Base-by-base conservation (phyloP, 1,140 invertebrate species). In the Tetramorium parvispinum region DNA sequence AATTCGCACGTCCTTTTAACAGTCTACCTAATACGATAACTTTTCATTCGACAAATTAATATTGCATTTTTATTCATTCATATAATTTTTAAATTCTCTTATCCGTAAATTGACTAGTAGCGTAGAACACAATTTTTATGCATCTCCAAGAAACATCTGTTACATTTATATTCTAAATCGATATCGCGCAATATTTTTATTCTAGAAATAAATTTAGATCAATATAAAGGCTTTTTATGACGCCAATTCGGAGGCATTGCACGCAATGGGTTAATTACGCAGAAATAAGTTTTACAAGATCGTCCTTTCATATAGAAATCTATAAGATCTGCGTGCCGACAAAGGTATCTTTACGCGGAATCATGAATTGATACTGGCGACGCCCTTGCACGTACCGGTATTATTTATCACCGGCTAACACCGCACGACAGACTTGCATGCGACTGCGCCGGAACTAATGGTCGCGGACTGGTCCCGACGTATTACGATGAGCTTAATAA, bases 401-500 rank as follows among this genome's bases (percentile, higher is more conserved):
- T 78, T 83, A 81, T 79, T 87, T 89, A 89, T 90, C 55, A 51
- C 27, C 32, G 37, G 16, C n/a, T n/a, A 75, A 68, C 81, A n/a
- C 85, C 82, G 68, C 76, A 78, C 85, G 61, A 32, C 63, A 86
- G n/a, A 21, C 46, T 51, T 51, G 89, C 88, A 89, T 87, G 91
- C 85, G 86, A 86, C 65, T 49, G 68, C 81, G 89, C 83, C 86
- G 88, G 71, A 91, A 92, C 89, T 92, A 92, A 93, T 68, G 65
- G 65, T 93, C 88, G 90, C 82, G 88, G 86, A 87, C 73, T 85
- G 82, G 75, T 88, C 86, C 83, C 87, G 70, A 90, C 88, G 68
- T 90, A 92, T 92, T 91, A 91, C 89, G 91, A 94, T 90, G 91
- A 92, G 88, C 91, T 93, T 90, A 92, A 94, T 94, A 93, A 93